Conservation (phyloP, 2,113 vertebrate species). For the Saguinus imperator region DNA sequence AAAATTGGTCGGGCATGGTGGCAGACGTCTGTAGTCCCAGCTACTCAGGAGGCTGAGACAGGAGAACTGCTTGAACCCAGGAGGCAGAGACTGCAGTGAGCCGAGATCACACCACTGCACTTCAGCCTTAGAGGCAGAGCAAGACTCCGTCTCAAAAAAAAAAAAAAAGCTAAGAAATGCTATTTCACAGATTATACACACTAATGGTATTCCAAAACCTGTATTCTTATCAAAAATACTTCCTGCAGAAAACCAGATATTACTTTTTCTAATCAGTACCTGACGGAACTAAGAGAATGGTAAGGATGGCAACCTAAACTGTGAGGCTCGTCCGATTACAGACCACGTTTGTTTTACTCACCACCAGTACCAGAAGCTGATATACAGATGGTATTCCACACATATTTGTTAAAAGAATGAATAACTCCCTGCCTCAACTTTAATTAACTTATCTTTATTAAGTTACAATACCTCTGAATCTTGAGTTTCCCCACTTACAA, state of each 20-base stretch:
- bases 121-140: too few species aligned
- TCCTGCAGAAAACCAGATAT: not conserved
- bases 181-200: not conserved
- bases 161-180: not conserved
- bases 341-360: not conserved
- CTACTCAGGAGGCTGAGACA: too few species aligned
- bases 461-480: not conserved
- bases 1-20: not conserved
- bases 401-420: not conserved
- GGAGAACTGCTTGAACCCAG: too few species aligned
- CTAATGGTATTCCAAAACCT: not conserved
- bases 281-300: not conserved
- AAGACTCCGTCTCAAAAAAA: too few species aligned
- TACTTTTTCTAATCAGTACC: not conserved
- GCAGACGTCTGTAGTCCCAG: too few species aligned
- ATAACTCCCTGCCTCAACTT: not conserved
- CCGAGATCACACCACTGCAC: too few species aligned
- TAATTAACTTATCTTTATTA: not conserved
- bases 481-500: constrained; percentile 31
- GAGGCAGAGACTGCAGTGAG: too few species aligned
- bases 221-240: constrained; percentile 38
- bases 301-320: not conserved
- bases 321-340: not conserved
- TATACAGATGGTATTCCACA: not conserved
- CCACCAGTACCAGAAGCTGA: not conserved